These are phyloP conservation scores for Mesoligia furuncula DNA, from an alignment of 2,888 invertebrate genomes.

Conservation along the genomic window DNA sequence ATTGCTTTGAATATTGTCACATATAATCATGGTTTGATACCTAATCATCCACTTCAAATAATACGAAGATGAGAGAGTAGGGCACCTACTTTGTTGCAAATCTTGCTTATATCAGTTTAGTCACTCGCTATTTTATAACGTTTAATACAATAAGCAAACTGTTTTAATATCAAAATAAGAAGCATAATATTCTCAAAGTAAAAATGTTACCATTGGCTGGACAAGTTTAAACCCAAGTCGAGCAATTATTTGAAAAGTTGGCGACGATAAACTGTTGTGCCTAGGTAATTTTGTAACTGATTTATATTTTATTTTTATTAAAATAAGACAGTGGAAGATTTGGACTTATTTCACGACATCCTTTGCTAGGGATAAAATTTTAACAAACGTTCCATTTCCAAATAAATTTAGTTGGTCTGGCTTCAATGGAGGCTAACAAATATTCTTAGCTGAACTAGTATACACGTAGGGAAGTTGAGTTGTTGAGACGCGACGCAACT, in stretches of 20 bases:
- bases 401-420: background rate
- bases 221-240: background rate
- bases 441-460: background rate
- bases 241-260: background rate
- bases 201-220: background rate
- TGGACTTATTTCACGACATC: background rate
- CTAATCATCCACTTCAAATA: slow-evolving; percentile 11
- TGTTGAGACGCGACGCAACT: background rate
- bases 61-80: background rate
- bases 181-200: background rate
- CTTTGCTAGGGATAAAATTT: background rate
- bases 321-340: background rate
- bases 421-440: background rate
- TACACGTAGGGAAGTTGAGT: too few species aligned
- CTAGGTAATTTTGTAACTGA: background rate
- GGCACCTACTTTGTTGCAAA: background rate
- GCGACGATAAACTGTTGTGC: background rate
- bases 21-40: background rate
- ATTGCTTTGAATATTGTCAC: slow-evolving; percentile 18
- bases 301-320: too few species aligned
- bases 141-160: background rate
- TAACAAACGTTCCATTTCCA: background rate
- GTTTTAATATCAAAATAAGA: background rate
- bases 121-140: background rate
- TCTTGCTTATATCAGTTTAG: background rate